A percentile compares a stretch with the other conserved stretches of the same genome.
Conservation (phyloP, 2,797 vertebrate genomes). For the Gymnothorax javanicus region DNA sequence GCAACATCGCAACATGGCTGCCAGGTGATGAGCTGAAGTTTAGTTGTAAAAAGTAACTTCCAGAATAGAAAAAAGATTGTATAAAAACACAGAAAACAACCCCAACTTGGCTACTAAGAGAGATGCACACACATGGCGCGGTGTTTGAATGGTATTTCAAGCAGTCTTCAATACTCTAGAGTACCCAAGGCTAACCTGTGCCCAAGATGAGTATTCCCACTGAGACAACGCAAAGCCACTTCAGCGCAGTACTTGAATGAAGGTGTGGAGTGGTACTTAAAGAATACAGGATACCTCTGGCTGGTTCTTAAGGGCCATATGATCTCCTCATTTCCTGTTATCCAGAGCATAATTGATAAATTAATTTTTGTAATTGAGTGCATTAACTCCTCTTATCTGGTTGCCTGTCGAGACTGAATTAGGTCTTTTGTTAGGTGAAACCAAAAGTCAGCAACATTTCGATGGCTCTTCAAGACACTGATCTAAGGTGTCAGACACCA, state of each 20-base stretch:
- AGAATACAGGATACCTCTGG: background rate
- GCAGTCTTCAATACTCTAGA: background rate
- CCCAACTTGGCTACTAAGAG: background rate
- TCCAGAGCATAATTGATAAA: background rate
- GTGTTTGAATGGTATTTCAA: background rate
- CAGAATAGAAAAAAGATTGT: background rate
- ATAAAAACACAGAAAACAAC: background rate
- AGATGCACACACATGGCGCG: background rate
- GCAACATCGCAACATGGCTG: too few relatives aligned
- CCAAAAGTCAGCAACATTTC: background rate
- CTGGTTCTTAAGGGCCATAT: background rate
- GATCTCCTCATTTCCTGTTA: background rate
- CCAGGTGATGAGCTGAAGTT: too few relatives aligned
- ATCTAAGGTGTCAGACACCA: background rate
- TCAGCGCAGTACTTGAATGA: background rate
- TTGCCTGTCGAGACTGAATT: background rate
- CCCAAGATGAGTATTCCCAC: background rate
- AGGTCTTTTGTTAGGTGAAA: background rate
- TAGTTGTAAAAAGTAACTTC: too few relatives aligned
- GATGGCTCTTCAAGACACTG: background rate
- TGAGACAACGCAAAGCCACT: background rate
- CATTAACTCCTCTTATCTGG: background rate
- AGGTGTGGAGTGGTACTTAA: background rate
- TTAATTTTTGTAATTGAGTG: background rate
- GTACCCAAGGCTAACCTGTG: background rate